Conservation (phyloP, 1,140 invertebrate species). For the Cheumatopsyche charites region DNA sequence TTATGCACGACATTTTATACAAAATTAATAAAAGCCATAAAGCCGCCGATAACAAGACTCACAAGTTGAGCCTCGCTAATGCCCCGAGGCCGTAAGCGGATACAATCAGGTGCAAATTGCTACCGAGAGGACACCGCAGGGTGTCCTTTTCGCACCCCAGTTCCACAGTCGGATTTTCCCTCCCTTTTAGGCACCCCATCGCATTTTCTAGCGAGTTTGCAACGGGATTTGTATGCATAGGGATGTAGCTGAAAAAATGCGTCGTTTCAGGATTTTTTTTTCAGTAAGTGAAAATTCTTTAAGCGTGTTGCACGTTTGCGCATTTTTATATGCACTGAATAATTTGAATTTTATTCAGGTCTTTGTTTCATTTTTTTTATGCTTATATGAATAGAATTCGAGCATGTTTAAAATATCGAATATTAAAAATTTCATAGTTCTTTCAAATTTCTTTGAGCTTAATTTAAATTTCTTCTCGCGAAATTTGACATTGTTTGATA, state of each 20-base stretch:
- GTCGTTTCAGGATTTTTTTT: too few species aligned
- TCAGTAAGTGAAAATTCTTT: too few species aligned
- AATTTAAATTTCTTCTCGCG: too few species aligned
- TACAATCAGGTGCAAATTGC: constrained; percentile 48
- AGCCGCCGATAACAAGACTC: too few species aligned
- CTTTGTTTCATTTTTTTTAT: too few species aligned
- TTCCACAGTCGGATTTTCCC: not conserved
- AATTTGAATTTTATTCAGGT: too few species aligned
- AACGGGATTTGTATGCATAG: constrained; percentile 21
- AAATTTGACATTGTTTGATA: too few species aligned
- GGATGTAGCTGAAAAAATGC: constrained; percentile 21
- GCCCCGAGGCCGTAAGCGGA: constrained; percentile 36
- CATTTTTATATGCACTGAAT: too few species aligned
- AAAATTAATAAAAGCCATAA: not conserved
- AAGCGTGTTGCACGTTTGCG: too few species aligned
- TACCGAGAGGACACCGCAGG: constrained; percentile 2
- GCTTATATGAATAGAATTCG: not conserved
- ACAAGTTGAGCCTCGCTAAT: constrained; percentile 7
- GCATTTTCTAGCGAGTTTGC: constrained; percentile 3
- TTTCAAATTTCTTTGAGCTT: too few species aligned
- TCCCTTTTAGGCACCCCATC: not conserved
- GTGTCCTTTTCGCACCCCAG: not conserved
- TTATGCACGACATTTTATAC: too few species aligned
- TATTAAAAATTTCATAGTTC: too few species aligned
- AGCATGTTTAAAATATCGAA: not conserved